Evolutionary conservation across 2,113 vertebrate genomes (phyloP).

Genomic region (Pao palembangensis): DNA sequence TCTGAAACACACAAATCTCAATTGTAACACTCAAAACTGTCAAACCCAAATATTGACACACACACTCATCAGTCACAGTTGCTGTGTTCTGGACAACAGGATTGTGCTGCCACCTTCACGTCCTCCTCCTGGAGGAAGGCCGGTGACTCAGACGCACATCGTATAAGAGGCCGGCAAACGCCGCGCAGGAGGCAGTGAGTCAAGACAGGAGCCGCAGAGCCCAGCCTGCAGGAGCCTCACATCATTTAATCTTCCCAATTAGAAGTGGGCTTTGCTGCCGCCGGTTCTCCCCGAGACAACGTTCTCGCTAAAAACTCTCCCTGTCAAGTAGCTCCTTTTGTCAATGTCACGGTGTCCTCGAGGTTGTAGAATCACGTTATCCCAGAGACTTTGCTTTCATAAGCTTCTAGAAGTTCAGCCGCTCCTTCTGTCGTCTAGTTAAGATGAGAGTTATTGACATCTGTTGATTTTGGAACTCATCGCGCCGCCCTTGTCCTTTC

Average conservation of each 20-base stretch:
- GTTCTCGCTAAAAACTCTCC: not conserved
- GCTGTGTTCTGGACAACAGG: constrained; percentile 3
- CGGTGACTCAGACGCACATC: constrained; percentile 39
- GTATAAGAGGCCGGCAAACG: no score
- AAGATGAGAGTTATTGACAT: constrained; percentile 28
- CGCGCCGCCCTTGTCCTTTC: constrained; percentile 23
- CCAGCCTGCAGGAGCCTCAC: constrained; percentile 32
- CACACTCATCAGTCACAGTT: no score
- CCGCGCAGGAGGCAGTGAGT: not conserved
- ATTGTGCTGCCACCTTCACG: constrained; percentile 7
- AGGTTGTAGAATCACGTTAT: no score
- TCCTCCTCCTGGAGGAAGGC: constrained; percentile 10
- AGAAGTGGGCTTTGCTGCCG: constrained; percentile 17
- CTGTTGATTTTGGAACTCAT: constrained; percentile 41
- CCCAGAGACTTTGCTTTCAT: no score
- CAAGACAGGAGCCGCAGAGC: constrained; percentile 4
- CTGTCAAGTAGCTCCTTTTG: no score
- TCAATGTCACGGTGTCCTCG: no score
- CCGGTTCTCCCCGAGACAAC: constrained; percentile 24
- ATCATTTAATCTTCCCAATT: constrained; percentile 43
- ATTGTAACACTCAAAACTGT: no score
- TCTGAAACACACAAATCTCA: no score
- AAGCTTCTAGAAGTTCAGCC: no score
- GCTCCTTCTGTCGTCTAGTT: no score
- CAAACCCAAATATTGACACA: no score